These are phyloP conservation scores for Clarias platycephalus DNA, from an alignment of 2,797 vertebrate species.

Conservation along the genomic window DNA sequence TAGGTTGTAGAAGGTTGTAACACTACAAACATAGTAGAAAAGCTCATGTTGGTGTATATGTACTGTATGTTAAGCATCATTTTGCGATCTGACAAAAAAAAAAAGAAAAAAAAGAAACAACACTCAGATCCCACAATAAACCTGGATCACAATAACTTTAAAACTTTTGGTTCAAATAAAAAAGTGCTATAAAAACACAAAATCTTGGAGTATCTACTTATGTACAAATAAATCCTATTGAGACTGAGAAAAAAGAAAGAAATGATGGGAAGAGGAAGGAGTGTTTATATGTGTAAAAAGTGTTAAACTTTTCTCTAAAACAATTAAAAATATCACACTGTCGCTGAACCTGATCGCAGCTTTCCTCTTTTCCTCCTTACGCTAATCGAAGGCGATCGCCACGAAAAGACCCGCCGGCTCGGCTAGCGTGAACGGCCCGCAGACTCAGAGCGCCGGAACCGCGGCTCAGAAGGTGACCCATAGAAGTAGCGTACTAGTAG, in stretches of 20 bases:
- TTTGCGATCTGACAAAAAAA: background rate
- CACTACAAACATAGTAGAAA: background rate
- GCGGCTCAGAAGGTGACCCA: slow-evolving; percentile 54
- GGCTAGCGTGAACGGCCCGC: slow-evolving; percentile 29
- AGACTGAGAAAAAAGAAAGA: background rate
- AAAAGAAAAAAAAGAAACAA: background rate
- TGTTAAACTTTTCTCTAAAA: background rate
- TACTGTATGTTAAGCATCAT: background rate
- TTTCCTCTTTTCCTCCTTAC: slow-evolving; percentile 5
- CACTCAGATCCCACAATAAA: too few species aligned
- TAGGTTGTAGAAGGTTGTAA: background rate
- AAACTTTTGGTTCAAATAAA: too few species aligned
- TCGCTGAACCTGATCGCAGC: background rate
- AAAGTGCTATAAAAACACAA: too few species aligned
- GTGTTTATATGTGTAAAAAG: background rate
- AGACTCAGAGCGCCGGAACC: slow-evolving; percentile 30
- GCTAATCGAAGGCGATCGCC: slow-evolving; percentile 28
- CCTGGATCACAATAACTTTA: too few species aligned
- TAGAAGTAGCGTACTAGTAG: background rate
- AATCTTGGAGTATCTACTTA: too few species aligned
- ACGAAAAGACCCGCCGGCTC: slow-evolving; percentile 36
- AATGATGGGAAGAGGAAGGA: background rate
- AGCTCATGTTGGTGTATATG: background rate
- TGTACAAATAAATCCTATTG: background rate
- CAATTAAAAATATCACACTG: background rate